Evolutionary conservation across 2,113 vertebrate species (phyloP), one percentile per base, ranked within the genome.

Genomic region (Oplegnathus fasciatus): DNA sequence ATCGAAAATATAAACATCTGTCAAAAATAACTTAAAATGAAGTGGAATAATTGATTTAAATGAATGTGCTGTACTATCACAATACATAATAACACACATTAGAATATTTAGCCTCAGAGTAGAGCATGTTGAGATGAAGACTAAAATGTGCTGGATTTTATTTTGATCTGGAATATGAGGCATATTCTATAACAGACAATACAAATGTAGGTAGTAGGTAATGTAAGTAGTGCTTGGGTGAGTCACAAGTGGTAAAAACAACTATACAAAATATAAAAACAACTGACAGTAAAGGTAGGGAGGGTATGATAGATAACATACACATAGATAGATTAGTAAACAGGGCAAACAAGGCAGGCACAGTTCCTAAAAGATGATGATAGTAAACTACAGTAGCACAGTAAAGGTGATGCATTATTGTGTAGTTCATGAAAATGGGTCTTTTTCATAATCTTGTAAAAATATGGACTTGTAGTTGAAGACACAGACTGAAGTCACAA

Each of bases 401-500:
- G 8, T 54, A 42, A 65, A 75, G 17, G 2, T 20, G 18, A 37
- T 55, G 10, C 50, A 26, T 37, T 61, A 62, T 20, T 40, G 7
- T 40, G 24, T 14, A 37, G 18, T 14, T 60, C 6, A 80, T 6
- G 64, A 54, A 40, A 58, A 68, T 18, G 2, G n/a, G 7, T 40
- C 32, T 83, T 52, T 48, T 78, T 67, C 18, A 48, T 30, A 32
- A 46, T 32, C 4, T 75, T 18, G 34, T 55, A 54, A 48, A 57
- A 67, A 80, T 65, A 40, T 60, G 3, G 20, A 50, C 4, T 32
- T 66, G 30, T 20, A 9, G 32, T 26, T 48, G 13, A 5, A 37
- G 20, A 15, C 18, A n/a, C 14, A 54, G 32, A 26, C 34, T 22
- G 6, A 65, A 68, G 10, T 20, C 9, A 58, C 11, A n/a, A 57